Percentiles rank a stretch among this genome's conserved stretches.
Conservation (phyloP, 2,113 vertebrate species). For the Zonotrichia leucophrys region DNA sequence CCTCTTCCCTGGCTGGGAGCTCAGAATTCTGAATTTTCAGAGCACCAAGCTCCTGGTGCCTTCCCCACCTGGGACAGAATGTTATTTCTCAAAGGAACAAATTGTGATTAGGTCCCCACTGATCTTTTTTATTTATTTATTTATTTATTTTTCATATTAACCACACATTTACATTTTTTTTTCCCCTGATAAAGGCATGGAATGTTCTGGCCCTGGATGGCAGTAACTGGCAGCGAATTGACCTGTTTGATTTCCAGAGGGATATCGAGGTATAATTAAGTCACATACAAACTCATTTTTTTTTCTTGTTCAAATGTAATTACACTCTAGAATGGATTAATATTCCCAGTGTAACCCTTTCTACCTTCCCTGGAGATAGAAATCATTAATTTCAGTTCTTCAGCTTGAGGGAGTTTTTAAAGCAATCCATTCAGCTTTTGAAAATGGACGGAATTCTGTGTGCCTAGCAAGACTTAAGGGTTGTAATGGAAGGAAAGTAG, state of each 20-base stretch:
- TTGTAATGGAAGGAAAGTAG: fast-evolving
- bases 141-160: neutral
- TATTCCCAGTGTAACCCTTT: conserved; percentile 12
- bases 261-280: conserved; percentile 91
- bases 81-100: neutral
- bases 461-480: neutral
- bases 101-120: neutral
- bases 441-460: neutral
- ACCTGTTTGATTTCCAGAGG: conserved; percentile 99
- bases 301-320: conserved; percentile 66
- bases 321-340: conserved; percentile 46
- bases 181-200: conserved; percentile 84
- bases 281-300: conserved; percentile 48
- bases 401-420: neutral
- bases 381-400: conserved; percentile 44
- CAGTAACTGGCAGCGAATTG: conserved; percentile 98
- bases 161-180: neutral
- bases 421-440: conserved; percentile 54
- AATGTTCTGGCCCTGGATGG: conserved; percentile 97
- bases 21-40: neutral
- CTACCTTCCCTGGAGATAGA: conserved; percentile 45
- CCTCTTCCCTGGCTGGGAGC: neutral
- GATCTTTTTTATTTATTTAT: neutral
- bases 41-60: neutral
- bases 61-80: neutral